Evolutionary conservation across 1,140 invertebrate species (phyloP), one percentile per base, ranked within the genome.

Genomic region (Trialeurodes vaporariorum): DNA sequence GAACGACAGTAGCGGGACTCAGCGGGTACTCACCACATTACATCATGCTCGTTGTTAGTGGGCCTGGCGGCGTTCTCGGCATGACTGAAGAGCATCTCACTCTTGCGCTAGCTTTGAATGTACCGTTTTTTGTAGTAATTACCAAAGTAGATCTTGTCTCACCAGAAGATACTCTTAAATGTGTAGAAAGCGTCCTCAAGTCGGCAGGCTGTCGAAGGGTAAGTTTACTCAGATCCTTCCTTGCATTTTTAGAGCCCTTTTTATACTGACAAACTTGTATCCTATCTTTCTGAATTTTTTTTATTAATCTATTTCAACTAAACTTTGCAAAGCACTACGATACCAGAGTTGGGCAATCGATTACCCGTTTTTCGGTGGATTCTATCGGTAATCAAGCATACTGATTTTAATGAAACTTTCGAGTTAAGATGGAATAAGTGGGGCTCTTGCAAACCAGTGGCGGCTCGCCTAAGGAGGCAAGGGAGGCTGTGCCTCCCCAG

Each of bases 1-100:
- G 91, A 72, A 98, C 96, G 67, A 98, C 97, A 11, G 87, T 98
- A 34, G 90, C 96, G 75, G 96, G 96, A 0, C 63, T 74, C 1
- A 74, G 72, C 59, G 94, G 94, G 0, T 96, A 98, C 81, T 91
- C 86, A 21, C 96, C 96, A 0, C 94, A 99, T 80, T 92, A 95
- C 78, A 93, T 92, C 49, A 92, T 98, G 86, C 81, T 98, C 12
- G 90, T 98, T 34, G 88, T 98, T 17, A 85, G 82, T 78, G 81
- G 83, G 27, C 80, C 81, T n/a, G 81, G 82, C 2, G 88, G 88
- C 21, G 83, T 86, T 66, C 85, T 85, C 1, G 81, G 83, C 12
- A 88, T 87, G 74, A 87, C 87, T 1, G 85, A 87, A 71, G 94
- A 97, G 77, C 93, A 96, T 78, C 80, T 96, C 67, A 86, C 86